Base-by-base conservation (phyloP, 2,797 vertebrate species). In the Hephaestus fuliginosus region DNA sequence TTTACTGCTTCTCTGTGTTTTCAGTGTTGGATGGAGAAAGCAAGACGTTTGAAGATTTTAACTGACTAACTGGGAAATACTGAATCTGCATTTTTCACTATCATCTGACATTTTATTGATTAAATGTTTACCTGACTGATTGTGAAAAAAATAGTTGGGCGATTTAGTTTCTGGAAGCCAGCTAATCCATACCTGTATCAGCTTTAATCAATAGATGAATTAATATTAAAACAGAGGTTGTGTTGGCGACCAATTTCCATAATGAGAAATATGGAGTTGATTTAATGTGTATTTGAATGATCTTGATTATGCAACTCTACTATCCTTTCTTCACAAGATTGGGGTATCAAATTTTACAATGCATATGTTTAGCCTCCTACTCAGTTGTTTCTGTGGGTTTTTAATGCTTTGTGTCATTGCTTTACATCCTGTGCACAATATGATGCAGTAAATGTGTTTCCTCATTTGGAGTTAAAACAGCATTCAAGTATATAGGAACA, bases 81-180 rank as follows among this genome's bases (percentile, higher is more conserved):
- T 39, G 36, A 39, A 7, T 39, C 8, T 7, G 36, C 36, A 39
- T 9, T 39, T 39, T 39, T 39, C 36, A 39, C 36, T 39, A 39
- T 39, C 8, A 39, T 39, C 8, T 39, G 0, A 30, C 36, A 61
- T 3, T 28, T 28, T 43, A 57, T n/a, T 43, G 43, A 43, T 18
- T 8, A 43, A 22, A 76, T 60, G 5, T 65, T 71, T 43, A 2
- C 51, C 13, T 58, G 33, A 76, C 60, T 17, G 15, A 44, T 39
- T 9, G 30, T 33, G 30, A 33, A 33, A 33, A 25, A 17, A 36
- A 18, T 22, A 18, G 0, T 10, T 53, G 43, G 28, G 0, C 8
- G 4, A 25, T 57, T 25, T 0, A n/a, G 58, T 65, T 53, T 74
- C 63, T n/a, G 30, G 10, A 25, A 10, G 10, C 39, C 7, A 22